phyloP scores from a whole-genome alignment of 2,888 invertebrate species.

The Drosophila mayaguana region DNA sequence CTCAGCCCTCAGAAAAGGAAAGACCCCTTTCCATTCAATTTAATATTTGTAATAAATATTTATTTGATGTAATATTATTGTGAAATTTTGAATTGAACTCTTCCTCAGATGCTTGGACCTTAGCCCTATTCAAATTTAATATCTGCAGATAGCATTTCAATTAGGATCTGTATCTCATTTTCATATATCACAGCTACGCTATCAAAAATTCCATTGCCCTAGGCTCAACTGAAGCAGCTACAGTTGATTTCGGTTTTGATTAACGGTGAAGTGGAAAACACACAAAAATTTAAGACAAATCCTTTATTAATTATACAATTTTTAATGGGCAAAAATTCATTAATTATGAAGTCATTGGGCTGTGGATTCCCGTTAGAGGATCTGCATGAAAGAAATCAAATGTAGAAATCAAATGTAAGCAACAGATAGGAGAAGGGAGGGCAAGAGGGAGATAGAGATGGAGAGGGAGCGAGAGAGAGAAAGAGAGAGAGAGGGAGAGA shows the following conservation, averaged over 20 bases:
- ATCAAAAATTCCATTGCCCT: not conserved
- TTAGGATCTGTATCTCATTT: not conserved
- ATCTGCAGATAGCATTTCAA: not conserved
- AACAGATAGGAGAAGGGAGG: not conserved
- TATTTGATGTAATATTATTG: not conserved
- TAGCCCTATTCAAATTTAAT: not conserved
- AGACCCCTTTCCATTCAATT: not conserved
- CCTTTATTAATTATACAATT: conserved; percentile 20
- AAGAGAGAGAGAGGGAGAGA: not conserved
- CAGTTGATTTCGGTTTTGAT: not conserved
- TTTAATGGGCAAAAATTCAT: conserved; percentile 18
- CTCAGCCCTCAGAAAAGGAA: too few species aligned
- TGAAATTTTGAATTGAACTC: not conserved
- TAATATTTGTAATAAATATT: not conserved
- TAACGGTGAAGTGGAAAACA: not conserved
- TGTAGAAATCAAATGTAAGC: not conserved
- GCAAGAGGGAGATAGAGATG: not conserved
- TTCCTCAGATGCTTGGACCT: not conserved
- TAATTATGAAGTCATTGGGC: conserved; percentile 8
- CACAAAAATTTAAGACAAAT: conserved; percentile 1
- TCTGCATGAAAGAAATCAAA: conserved; percentile 1
- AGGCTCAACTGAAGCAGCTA: not conserved
- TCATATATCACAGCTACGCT: not conserved
- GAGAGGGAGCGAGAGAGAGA: not conserved
- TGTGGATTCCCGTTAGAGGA: not conserved